phyloP scores from a whole-genome alignment of 2,113 vertebrate genomes.

The Microcebus lehilahytsara region DNA sequence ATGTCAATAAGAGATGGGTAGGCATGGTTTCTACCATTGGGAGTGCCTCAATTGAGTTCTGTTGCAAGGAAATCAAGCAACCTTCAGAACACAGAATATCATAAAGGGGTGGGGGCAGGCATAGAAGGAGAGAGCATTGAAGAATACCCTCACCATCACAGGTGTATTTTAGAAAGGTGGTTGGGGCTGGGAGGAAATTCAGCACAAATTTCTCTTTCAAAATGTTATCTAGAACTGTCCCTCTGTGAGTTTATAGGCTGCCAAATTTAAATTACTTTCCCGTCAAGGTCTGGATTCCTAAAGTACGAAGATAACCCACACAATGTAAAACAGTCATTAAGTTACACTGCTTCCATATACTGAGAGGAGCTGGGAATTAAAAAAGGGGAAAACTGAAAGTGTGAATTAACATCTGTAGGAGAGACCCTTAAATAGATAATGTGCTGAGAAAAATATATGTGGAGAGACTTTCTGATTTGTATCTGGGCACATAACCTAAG shows the following conservation, averaged over 20 bases:
- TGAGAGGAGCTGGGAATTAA: not conserved
- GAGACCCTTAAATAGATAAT: not conserved
- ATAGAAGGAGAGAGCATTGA: not conserved
- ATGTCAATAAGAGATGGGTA: not conserved
- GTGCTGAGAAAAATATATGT: not conserved
- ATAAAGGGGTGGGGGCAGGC: not conserved
- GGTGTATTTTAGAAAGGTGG: not conserved
- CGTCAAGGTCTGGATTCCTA: not conserved
- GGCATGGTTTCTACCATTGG: not conserved
- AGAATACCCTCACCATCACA: not conserved
- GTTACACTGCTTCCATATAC: not conserved
- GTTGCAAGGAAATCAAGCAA: not conserved
- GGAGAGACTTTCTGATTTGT: not conserved
- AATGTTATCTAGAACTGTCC: not conserved
- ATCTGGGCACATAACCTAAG: not conserved
- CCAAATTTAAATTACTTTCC: slow-evolving; percentile 53
- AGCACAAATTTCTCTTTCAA: slow-evolving; percentile 10
- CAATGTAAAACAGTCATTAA: not conserved
- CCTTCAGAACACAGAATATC: not conserved
- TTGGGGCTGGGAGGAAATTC: not conserved
- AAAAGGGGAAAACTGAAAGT: not conserved
- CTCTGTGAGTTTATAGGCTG: not conserved
- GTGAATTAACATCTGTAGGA: not conserved
- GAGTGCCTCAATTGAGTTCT: not conserved
- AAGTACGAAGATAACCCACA: slow-evolving; percentile 19